Evolutionary conservation across 2,888 invertebrate species (phyloP), one percentile per base, ranked within the genome.

Genomic region (Pseudoips prasinana): DNA sequence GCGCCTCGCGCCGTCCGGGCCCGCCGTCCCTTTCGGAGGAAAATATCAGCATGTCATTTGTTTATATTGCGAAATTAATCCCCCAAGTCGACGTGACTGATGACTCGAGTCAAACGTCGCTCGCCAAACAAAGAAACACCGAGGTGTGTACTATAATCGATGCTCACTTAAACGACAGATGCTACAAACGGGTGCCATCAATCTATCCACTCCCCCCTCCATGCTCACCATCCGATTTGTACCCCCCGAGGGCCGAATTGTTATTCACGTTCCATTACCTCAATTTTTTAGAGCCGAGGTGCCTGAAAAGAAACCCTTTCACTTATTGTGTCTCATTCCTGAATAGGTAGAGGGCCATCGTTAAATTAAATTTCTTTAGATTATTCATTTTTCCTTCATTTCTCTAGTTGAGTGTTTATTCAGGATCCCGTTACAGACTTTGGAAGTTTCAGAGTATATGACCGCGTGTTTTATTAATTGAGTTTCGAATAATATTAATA

Each of bases 201-300:
- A 86, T 87, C 86, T 81, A 78, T 72, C 61, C 64, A 67, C 70
- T 65, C 62, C 38, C 57, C 59, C 49, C 48, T 50, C 58, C 46
- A 44, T 53, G 45, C 45, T 47, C 50, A 58, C 59, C 48, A 46
- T 54, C 50, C 56, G 53, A 53, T 53, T 55, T 45, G 37, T 46
- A 39, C 62, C 62, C 71, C 69, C 70, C 58, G 60, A 62, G 66
- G 67, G 71, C 71, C 73, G 77, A 86, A 86, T 87, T 86, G 86
- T 85, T 86, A 87, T 87, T 86, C 86, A 82, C 84, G 79, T 85
- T 80, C 84, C 86, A 87, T 84, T 86, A 85, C 86, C 80, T 85
- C 85, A 86, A 78, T 87, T 87, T 86, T 87, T 87, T 86, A 82
- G 80, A 77, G 66, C 66, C 71, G 71, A 79, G 76, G 73, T 81